Percentiles rank a stretch among this genome's conserved stretches.
Evolutionary conservation across 2,797 vertebrate genomes (phyloP).

Genomic region (Melanotaenia nigrans): DNA sequence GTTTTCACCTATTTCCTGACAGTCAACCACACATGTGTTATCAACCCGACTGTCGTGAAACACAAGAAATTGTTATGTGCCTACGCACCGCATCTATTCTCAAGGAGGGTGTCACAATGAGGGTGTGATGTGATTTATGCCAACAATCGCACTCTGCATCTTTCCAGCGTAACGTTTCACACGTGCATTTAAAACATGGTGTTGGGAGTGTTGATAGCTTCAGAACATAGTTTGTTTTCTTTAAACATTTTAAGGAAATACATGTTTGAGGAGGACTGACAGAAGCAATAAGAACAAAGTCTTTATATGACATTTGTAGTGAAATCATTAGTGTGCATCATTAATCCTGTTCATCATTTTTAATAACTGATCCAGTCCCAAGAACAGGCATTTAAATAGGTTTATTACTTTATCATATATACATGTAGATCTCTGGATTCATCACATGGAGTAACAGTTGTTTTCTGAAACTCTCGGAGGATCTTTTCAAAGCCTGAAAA

Average conservation of each 20-base stretch:
- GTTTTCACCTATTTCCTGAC: conserved; percentile 28
- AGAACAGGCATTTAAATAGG: background rate
- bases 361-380: conserved; percentile 4
- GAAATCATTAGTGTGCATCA: conserved; percentile 5
- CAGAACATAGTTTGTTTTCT: background rate
- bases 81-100: conserved; percentile 19
- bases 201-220: background rate
- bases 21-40: background rate
- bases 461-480: background rate
- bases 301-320: conserved; percentile 10
- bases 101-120: conserved; percentile 31
- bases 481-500: background rate
- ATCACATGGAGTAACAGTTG: background rate
- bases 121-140: conserved; percentile 39
- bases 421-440: background rate
- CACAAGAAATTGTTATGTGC: conserved; percentile 1
- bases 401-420: background rate
- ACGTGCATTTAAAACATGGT: conserved; percentile 10
- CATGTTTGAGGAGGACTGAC: background rate
- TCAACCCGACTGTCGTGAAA: conserved; percentile 29
- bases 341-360: background rate
- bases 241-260: conserved; percentile 1
- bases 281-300: background rate
- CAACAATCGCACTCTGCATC: conserved; percentile 20
- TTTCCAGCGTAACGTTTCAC: conserved; percentile 26